phyloP scores from a whole-genome alignment of 2,888 invertebrate genomes.

The Melieria omissa region DNA sequence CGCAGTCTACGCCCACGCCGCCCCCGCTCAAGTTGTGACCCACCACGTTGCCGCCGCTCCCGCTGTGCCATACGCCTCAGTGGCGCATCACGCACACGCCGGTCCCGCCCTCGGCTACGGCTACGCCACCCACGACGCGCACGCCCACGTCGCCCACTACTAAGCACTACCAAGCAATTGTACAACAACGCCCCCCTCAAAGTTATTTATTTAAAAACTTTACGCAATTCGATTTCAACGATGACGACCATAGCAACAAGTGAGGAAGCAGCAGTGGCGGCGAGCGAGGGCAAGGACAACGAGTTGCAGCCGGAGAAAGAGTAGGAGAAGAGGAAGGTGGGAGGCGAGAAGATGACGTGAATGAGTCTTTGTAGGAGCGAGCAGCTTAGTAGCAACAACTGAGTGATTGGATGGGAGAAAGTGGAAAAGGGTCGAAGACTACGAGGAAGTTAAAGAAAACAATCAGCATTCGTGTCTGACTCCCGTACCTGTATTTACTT shows the following conservation, averaged over 20 bases:
- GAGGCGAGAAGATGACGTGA: neutral
- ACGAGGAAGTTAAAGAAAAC: no score
- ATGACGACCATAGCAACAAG: slow-evolving; percentile 29
- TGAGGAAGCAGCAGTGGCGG: neutral
- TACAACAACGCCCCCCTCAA: slow-evolving; percentile 13
- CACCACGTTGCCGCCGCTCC: slow-evolving; percentile 61
- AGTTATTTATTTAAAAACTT: slow-evolving; percentile 25
- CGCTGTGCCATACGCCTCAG: slow-evolving; percentile 56
- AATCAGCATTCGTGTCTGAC: no score
- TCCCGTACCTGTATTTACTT: no score
- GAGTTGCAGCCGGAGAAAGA: slow-evolving; percentile 4
- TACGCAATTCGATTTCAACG: slow-evolving; percentile 8
- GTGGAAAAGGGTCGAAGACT: no score
- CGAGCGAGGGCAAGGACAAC: neutral
- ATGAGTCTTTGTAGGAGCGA: neutral
- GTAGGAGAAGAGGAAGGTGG: slow-evolving; percentile 14
- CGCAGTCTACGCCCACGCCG: slow-evolving; percentile 45
- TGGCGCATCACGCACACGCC: slow-evolving; percentile 59
- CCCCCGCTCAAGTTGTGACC: slow-evolving; percentile 54
- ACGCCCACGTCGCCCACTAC: slow-evolving; percentile 60
- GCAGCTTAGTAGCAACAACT: neutral
- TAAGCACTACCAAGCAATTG: slow-evolving; percentile 46
- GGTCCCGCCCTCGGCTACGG: slow-evolving; percentile 55
- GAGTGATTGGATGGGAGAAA: neutral
- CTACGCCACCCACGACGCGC: slow-evolving; percentile 59